A percentile compares a stretch with the other conserved stretches of the same genome.
These are phyloP conservation scores for Chironomus riparius DNA, from an alignment of 2,888 invertebrate species.

Conservation along the genomic window DNA sequence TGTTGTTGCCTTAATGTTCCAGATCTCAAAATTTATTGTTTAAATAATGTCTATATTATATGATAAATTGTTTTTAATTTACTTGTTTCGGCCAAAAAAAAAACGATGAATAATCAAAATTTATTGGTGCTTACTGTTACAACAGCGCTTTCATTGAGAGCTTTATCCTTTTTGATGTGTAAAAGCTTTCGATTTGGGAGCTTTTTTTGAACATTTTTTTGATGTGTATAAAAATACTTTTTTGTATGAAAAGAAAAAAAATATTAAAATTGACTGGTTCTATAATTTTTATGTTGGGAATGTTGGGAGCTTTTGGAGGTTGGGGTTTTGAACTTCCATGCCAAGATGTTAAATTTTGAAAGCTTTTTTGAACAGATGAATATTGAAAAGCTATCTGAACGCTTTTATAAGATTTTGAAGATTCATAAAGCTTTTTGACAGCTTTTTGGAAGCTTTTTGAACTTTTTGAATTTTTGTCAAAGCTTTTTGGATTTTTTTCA, in stretches of 20 bases:
- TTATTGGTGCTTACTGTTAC: slow-evolving; percentile 3
- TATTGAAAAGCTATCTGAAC: too few relatives aligned
- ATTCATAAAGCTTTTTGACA: too few relatives aligned
- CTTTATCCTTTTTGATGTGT: background rate
- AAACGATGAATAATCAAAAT: background rate
- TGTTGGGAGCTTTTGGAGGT: too few relatives aligned
- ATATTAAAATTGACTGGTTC: slow-evolving; percentile 1
- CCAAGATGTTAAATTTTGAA: too few relatives aligned
- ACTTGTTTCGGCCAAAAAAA: background rate
- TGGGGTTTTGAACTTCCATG: too few relatives aligned
- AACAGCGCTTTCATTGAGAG: background rate
- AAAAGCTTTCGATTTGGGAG: too few relatives aligned
- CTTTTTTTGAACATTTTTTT: background rate
- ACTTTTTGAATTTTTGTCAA: background rate
- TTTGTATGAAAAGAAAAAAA: background rate
- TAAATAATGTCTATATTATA: background rate
- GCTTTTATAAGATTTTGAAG: too few relatives aligned
- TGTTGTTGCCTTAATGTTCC: background rate
- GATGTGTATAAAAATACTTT: background rate
- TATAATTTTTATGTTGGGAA: background rate
- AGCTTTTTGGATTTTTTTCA: too few relatives aligned
- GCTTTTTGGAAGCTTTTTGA: background rate
- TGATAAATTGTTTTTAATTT: background rate
- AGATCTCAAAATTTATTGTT: slow-evolving; percentile 22
- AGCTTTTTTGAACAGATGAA: too few relatives aligned